Evolutionary conservation across 1,140 invertebrate genomes (phyloP).

Genomic region (Pseudachorutes palmiensis): DNA sequence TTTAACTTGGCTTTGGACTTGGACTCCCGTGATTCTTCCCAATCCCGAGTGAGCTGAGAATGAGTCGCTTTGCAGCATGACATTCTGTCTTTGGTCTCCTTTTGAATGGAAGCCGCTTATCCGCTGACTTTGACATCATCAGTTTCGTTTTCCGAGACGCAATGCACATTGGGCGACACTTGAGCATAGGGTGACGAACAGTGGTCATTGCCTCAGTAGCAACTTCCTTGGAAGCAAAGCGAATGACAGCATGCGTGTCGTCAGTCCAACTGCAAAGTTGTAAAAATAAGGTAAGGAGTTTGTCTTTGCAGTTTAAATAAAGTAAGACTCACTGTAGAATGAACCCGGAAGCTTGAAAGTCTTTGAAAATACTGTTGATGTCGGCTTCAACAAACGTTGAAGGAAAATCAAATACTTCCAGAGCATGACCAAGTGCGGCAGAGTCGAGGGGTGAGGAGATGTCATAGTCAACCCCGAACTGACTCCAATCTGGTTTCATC

Average conservation of each 20-base stretch:
- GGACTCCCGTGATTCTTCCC: too few relatives aligned
- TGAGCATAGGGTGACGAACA: not conserved
- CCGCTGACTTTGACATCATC: not conserved
- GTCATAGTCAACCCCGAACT: not conserved
- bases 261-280: slow-evolving; percentile 5
- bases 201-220: not conserved
- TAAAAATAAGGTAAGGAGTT: too few relatives aligned
- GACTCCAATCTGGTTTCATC: slow-evolving; percentile 2
- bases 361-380: not conserved
- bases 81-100: slow-evolving; percentile 14
- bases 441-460: not conserved
- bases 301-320: too few relatives aligned
- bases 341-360: not conserved
- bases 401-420: slow-evolving; percentile 9
- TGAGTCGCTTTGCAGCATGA: not conserved
- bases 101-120: slow-evolving; percentile 11
- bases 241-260: not conserved
- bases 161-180: not conserved
- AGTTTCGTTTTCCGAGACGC: not conserved
- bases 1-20: too few relatives aligned
- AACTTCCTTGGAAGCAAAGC: not conserved
- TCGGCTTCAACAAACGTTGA: not conserved
- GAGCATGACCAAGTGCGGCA: not conserved
- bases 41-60: not conserved
- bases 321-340: not conserved